Percentiles rank a stretch among this genome's conserved stretches.
Conservation (phyloP, 2,797 vertebrate genomes). For the Danio aesculapii region DNA sequence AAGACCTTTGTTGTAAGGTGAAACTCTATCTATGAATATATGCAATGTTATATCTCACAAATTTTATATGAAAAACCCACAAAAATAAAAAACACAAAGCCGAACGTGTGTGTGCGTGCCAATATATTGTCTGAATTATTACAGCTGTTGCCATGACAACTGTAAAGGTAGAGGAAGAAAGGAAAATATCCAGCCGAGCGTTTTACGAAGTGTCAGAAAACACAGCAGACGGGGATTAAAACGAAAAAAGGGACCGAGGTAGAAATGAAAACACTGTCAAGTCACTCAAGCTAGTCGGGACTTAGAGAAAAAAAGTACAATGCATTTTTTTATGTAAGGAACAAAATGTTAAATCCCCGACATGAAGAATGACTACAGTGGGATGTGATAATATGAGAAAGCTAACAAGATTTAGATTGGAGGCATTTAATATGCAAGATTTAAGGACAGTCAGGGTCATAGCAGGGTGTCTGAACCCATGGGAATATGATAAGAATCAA, state of each 20-base stretch:
- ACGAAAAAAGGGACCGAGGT: neutral
- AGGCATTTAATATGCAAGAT: neutral
- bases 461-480: slow-evolving; percentile 61
- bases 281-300: slow-evolving; percentile 2
- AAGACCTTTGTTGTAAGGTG: slow-evolving; percentile 81
- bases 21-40: slow-evolving; percentile 77
- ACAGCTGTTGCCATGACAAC: slow-evolving; percentile 39
- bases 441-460: slow-evolving; percentile 46
- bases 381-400: slow-evolving; percentile 22
- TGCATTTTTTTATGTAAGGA: neutral
- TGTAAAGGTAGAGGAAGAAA: neutral
- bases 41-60: slow-evolving; percentile 85
- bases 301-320: neutral
- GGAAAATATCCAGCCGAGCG: neutral
- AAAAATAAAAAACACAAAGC: slow-evolving; percentile 56
- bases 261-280: slow-evolving; percentile 29
- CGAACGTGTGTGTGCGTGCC: slow-evolving; percentile 13
- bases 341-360: slow-evolving; percentile 17
- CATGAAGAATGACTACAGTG: slow-evolving; percentile 7
- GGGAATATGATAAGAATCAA: slow-evolving; percentile 74
- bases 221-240: slow-evolving; percentile 36
- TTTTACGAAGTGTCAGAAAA: neutral
- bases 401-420: slow-evolving; percentile 12
- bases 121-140: neutral
- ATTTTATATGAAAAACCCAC: slow-evolving; percentile 85